Conservation (phyloP, 2,113 vertebrate genomes). For the Halcyon malimbica region DNA sequence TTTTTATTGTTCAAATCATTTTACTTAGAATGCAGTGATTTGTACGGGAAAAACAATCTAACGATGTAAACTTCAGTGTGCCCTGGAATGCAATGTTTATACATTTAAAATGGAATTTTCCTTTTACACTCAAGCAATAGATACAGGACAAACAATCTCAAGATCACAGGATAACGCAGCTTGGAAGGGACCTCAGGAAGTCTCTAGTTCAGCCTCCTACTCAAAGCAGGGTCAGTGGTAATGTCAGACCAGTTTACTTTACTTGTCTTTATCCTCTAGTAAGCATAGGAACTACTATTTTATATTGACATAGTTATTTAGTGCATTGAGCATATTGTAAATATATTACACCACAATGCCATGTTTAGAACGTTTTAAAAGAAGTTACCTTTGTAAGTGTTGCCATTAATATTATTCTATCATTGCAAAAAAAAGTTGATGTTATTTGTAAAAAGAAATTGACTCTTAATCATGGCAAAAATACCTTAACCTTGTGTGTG, state of each 20-base stretch:
- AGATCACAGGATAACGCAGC: not conserved
- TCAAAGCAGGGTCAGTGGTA: not conserved
- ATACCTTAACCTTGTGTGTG: not conserved
- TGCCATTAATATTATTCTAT: not conserved
- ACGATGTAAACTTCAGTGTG: not conserved
- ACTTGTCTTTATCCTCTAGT: not conserved
- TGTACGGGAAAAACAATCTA: not conserved
- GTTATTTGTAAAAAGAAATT: not conserved
- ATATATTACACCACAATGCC: not conserved
- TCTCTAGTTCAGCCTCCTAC: not conserved
- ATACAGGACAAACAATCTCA: constrained; percentile 2
- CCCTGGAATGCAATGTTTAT: not conserved
- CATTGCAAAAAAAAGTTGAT: not conserved
- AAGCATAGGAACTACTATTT: not conserved
- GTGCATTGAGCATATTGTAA: not conserved
- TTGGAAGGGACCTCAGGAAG: not conserved
- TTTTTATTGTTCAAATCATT: not conserved
- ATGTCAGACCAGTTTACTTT: not conserved
- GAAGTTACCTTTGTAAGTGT: not conserved
- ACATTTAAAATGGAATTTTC: not conserved
- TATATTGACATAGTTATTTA: not conserved
- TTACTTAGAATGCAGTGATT: not conserved
- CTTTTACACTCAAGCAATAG: not conserved
- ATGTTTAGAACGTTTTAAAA: not conserved
- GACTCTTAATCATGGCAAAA: not conserved